phyloP scores from a whole-genome alignment of 2,888 invertebrate genomes.

The Agrochola macilenta region DNA sequence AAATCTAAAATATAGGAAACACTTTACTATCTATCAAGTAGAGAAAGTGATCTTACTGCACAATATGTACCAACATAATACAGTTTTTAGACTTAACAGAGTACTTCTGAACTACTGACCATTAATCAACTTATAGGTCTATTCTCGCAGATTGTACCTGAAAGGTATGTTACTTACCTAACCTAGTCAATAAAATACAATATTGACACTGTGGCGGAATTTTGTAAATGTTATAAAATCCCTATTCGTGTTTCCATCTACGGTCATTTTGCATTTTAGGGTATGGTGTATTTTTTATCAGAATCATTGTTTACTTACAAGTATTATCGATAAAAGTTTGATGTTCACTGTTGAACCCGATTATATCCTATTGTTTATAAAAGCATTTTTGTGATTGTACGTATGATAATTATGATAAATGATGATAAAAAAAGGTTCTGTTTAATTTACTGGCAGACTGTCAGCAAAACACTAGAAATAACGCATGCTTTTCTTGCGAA shows the following conservation, averaged over 20 bases:
- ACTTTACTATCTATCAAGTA: slow-evolving; percentile 43
- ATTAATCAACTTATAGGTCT: not conserved
- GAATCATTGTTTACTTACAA: too few relatives aligned
- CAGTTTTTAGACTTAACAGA: not conserved
- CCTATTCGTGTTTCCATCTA: slow-evolving; percentile 1
- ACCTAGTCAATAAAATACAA: not conserved
- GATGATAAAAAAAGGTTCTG: not conserved
- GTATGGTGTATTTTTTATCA: not conserved
- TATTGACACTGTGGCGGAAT: not conserved
- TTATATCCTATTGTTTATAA: not conserved
- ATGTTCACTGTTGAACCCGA: not conserved
- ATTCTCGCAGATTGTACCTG: not conserved
- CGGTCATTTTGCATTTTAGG: not conserved
- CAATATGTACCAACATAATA: slow-evolving; percentile 17
- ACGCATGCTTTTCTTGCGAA: not conserved
- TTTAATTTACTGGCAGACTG: not conserved
- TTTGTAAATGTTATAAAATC: not conserved
- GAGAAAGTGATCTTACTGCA: slow-evolving; percentile 59
- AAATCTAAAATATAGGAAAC: slow-evolving; percentile 56
- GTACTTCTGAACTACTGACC: not conserved
- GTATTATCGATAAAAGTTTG: too few relatives aligned
- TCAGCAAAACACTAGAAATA: not conserved
- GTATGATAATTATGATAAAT: too few relatives aligned
- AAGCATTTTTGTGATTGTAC: too few relatives aligned
- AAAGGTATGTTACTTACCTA: not conserved